Evolutionary conservation across 2,797 vertebrate species (phyloP).

Genomic region (Columba guinea): DNA sequence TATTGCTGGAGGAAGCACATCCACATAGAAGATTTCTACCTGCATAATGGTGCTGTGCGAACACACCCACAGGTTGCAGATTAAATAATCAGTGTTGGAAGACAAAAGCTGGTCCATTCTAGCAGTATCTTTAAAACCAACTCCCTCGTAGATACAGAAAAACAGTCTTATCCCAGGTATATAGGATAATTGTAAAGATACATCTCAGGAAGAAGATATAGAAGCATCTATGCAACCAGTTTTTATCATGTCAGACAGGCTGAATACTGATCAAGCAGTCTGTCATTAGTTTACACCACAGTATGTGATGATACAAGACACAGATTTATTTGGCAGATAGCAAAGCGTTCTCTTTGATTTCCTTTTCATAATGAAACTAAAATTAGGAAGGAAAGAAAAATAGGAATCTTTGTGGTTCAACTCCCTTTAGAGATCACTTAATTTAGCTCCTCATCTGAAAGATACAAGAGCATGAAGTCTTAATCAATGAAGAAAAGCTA

Average conservation of each 20-base stretch:
- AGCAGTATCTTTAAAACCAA: not conserved
- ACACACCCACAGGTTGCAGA: not conserved
- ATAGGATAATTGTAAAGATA: not conserved
- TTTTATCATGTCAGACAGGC: not conserved
- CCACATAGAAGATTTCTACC: not conserved
- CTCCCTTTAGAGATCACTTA: not conserved
- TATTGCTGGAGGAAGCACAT: not conserved
- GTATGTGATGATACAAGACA: not conserved
- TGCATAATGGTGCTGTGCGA: not conserved
- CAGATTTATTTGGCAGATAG: not conserved
- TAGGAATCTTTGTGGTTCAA: not conserved
- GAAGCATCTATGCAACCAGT: not conserved
- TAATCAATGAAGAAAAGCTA: not conserved
- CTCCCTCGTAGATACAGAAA: not conserved
- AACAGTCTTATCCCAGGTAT: not conserved
- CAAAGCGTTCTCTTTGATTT: not conserved
- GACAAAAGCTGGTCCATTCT: not conserved
- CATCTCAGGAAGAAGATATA: not conserved
- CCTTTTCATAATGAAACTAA: not conserved
- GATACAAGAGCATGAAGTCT: not conserved
- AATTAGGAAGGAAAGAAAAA: not conserved
- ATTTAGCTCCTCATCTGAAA: not conserved
- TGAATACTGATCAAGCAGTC: not conserved
- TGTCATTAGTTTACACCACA: not conserved
- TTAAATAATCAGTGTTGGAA: not conserved